These are phyloP conservation scores for Heteropelma amictum DNA, from an alignment of 2,888 invertebrate genomes.

Conservation along the genomic window DNA sequence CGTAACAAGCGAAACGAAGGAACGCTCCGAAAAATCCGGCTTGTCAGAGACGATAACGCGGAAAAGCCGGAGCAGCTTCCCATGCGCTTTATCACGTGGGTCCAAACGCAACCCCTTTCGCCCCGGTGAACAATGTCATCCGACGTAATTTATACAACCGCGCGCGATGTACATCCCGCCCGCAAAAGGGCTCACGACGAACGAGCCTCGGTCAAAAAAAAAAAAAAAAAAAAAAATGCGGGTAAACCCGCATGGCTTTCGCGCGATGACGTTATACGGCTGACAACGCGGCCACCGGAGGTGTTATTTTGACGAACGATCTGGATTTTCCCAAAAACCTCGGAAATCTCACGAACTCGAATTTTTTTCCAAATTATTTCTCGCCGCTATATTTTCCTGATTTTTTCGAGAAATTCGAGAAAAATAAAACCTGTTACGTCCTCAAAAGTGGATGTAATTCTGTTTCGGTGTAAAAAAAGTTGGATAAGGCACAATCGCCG, in stretches of 20 bases:
- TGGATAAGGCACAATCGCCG: too few species aligned
- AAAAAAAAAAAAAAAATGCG: neutral
- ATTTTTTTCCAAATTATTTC: too few species aligned
- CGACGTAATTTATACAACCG: slow-evolving; percentile 64
- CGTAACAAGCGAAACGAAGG: slow-evolving; percentile 42
- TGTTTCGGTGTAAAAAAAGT: too few species aligned
- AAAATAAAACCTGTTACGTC: neutral
- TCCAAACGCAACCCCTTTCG: slow-evolving; percentile 44
- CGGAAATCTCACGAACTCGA: too few species aligned
- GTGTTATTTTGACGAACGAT: slow-evolving; percentile 67
- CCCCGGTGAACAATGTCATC: slow-evolving; percentile 36
- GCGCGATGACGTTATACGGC: slow-evolving; percentile 42
- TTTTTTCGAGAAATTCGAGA: too few species aligned
- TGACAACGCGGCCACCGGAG: slow-evolving; percentile 63
- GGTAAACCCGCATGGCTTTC: slow-evolving; percentile 18
- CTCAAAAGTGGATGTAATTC: too few species aligned
- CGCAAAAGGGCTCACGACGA: slow-evolving; percentile 28
- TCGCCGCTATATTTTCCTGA: too few species aligned
- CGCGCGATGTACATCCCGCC: slow-evolving; percentile 52
- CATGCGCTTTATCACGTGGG: slow-evolving; percentile 54
- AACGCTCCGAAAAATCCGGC: slow-evolving; percentile 42
- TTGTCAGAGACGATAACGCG: slow-evolving; percentile 37
- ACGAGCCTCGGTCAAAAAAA: neutral
- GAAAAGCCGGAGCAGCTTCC: slow-evolving; percentile 36
- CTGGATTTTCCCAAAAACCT: slow-evolving; percentile 39